phyloP scores from a whole-genome alignment of 2,888 invertebrate genomes.

The Synergus gifuensis region DNA sequence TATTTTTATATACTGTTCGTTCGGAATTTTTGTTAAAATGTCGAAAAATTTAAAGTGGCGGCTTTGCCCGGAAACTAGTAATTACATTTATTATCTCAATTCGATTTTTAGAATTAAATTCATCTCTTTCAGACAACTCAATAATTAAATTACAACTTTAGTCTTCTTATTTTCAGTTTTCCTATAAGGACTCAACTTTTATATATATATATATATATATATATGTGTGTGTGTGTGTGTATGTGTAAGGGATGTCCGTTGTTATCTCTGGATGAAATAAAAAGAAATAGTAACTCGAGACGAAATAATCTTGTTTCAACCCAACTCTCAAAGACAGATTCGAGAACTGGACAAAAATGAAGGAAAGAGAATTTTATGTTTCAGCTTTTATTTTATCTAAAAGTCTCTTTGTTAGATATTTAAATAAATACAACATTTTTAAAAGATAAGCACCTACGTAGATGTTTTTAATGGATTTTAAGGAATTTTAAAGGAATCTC shows the following conservation, averaged over 20 bases:
- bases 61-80: too few species aligned
- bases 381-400: too few species aligned
- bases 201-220: neutral
- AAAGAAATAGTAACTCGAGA: slow-evolving; percentile 23
- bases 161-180: neutral
- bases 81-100: too few species aligned
- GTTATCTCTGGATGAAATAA: slow-evolving; percentile 14
- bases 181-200: slow-evolving; percentile 7
- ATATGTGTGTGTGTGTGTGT: neutral
- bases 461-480: too few species aligned
- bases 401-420: too few species aligned
- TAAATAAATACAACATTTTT: too few species aligned
- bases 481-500: too few species aligned
- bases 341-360: slow-evolving; percentile 12
- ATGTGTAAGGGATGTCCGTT: neutral
- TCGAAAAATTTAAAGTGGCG: too few species aligned
- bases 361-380: neutral
- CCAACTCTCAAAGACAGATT: neutral
- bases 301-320: slow-evolving; percentile 33
- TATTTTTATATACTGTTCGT: neutral
- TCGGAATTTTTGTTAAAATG: too few species aligned
- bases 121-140: too few species aligned
- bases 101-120: too few species aligned
- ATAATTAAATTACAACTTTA: neutral
- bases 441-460: too few species aligned